A percentile compares a stretch with the other conserved stretches of the same genome.
phyloP scores from a whole-genome alignment of 2,888 invertebrate genomes.

The Pandemis corylana region DNA sequence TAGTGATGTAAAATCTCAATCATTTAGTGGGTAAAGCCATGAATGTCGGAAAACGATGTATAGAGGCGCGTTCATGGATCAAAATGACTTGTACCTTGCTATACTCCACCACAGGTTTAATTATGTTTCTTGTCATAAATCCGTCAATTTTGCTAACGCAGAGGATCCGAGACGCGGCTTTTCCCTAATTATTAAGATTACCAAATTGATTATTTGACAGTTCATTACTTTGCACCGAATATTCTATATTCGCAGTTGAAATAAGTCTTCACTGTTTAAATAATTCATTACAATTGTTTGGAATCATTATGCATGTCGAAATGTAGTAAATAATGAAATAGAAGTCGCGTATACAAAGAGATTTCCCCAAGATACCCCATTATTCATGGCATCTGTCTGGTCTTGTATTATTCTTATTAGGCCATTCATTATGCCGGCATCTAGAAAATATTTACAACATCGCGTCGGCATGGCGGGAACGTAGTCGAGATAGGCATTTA shows the following conservation, averaged over 20 bases:
- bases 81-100: too few species aligned
- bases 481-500: constrained; percentile 13
- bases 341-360: constrained; percentile 3
- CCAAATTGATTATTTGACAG: neutral
- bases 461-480: constrained; percentile 22
- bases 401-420: constrained; percentile 35
- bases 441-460: constrained; percentile 28
- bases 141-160: too few species aligned
- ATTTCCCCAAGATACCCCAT: constrained; percentile 12
- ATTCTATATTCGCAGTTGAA: neutral
- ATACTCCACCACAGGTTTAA: too few species aligned
- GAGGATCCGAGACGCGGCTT: too few species aligned
- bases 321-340: constrained; percentile 5
- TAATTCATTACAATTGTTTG: neutral
- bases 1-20: neutral
- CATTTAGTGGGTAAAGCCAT: too few species aligned
- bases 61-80: too few species aligned
- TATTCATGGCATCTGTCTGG: constrained; percentile 29
- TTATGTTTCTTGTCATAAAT: too few species aligned
- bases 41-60: too few species aligned
- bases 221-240: neutral
- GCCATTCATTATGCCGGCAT: constrained; percentile 27
- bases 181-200: too few species aligned
- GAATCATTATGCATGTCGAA: neutral
- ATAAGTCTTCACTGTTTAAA: neutral